These are phyloP conservation scores for Tetramorium simillimum DNA, from an alignment of 1,140 invertebrate species.

Conservation along the genomic window DNA sequence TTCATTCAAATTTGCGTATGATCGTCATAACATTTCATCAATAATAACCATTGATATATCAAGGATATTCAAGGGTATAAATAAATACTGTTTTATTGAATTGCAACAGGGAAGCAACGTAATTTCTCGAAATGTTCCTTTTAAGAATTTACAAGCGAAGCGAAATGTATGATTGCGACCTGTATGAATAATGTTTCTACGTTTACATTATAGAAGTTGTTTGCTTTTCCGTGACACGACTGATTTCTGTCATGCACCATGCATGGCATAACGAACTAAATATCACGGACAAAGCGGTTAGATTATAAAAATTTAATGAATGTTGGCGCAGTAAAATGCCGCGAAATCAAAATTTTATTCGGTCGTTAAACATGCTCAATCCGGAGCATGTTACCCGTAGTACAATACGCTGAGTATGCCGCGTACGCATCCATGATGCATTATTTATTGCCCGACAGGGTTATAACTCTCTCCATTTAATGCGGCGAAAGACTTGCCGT, in stretches of 20 bases:
- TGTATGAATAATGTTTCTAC: conserved; percentile 26
- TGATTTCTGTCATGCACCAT: background rate
- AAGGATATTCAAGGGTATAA: background rate
- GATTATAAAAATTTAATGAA: conserved; percentile 34
- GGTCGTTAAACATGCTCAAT: conserved; percentile 34
- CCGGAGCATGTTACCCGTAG: background rate
- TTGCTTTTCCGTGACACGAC: background rate
- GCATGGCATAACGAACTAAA: background rate
- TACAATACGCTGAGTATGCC: conserved; percentile 19
- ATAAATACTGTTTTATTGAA: background rate
- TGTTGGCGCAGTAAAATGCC: conserved; percentile 36
- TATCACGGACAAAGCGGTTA: conserved; percentile 21
- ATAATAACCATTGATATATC: background rate
- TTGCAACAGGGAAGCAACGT: background rate
- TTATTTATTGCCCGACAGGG: conserved; percentile 19
- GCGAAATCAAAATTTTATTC: conserved; percentile 59
- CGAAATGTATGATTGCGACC: background rate
- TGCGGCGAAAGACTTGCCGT: conserved; percentile 41
- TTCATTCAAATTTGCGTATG: background rate
- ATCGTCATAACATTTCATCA: background rate
- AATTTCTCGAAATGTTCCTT: background rate
- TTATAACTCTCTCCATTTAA: conserved; percentile 49
- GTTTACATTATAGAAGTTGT: conserved; percentile 14
- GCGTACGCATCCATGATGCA: conserved; percentile 35
- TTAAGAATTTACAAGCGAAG: background rate